Conservation (phyloP, 2,113 vertebrate genomes). For the Vicugna pacos region DNA sequence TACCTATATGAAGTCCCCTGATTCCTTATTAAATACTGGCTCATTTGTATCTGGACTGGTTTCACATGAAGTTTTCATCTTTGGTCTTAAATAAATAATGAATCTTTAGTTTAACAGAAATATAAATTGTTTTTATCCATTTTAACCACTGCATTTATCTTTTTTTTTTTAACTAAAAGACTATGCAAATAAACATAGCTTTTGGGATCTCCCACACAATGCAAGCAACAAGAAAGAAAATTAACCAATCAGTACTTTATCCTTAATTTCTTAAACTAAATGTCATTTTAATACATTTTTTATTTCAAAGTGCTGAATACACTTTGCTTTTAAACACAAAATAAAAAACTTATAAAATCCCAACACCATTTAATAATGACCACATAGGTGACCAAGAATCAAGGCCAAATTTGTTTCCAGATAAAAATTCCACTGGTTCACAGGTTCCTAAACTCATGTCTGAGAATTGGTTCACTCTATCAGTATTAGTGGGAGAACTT, state of each 20-base stretch:
- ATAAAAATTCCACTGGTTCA: slow-evolving; percentile 1
- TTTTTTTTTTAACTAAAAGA: neutral
- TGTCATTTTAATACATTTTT: neutral
- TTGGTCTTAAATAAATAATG: neutral
- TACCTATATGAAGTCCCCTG: neutral
- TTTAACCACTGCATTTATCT: neutral
- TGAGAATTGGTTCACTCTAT: neutral
- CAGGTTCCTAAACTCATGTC: neutral
- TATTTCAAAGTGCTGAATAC: neutral
- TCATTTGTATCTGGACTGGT: slow-evolving; percentile 1
- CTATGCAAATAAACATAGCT: neutral
- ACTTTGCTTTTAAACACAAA: slow-evolving; percentile 28
- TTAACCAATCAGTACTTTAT: neutral
- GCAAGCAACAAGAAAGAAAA: neutral
- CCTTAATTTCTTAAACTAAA: neutral
- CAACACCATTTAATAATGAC: slow-evolving; percentile 23
- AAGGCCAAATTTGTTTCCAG: neutral
- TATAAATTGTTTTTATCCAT: neutral
- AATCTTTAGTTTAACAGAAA: slow-evolving; percentile 16
- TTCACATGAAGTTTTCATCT: slow-evolving; percentile 17
- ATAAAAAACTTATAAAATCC: neutral
- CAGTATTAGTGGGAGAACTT: neutral
- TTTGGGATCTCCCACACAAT: slow-evolving; percentile 6
- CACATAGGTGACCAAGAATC: neutral
- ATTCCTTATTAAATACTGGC: slow-evolving; percentile 25